phyloP scores from a whole-genome alignment of 2,113 vertebrate species.

The Takifugu bimaculatus region DNA sequence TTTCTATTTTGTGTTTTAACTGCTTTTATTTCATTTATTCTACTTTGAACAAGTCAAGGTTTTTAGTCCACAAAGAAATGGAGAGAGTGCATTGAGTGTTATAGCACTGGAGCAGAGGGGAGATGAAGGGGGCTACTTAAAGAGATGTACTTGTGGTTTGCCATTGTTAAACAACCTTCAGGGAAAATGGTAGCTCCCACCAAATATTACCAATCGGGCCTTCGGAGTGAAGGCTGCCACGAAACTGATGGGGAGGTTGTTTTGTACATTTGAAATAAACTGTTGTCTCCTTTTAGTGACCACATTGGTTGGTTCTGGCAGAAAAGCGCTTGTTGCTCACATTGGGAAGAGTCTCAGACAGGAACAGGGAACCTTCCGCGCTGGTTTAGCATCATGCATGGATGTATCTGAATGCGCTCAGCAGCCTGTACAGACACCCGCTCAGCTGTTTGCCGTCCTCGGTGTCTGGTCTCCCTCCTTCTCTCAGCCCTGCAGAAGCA shows the following conservation, averaged over 20 bases:
- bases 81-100: constrained; percentile 29
- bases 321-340: constrained; percentile 15
- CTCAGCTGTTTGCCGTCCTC: constrained; percentile 48
- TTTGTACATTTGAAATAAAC: constrained; percentile 2
- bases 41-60: constrained; percentile 47
- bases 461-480: constrained; percentile 46
- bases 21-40: constrained; percentile 38
- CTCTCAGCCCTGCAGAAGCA: constrained; percentile 57
- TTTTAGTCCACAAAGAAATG: constrained; percentile 30
- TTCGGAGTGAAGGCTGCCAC: constrained; percentile 16
- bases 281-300: background rate
- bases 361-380: constrained; percentile 15
- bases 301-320: constrained; percentile 1
- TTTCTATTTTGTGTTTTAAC: constrained; percentile 43
- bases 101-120: constrained; percentile 8
- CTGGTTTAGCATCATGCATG: constrained; percentile 15
- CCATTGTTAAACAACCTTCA: constrained; percentile 62
- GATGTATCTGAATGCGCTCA: constrained; percentile 30
- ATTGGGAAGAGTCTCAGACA: constrained; percentile 15
- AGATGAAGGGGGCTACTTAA: background rate
- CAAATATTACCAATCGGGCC: constrained; percentile 40
- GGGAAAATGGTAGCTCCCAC: constrained; percentile 23
- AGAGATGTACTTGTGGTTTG: constrained; percentile 43
- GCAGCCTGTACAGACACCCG: constrained; percentile 19
- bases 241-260: constrained; percentile 5